Conservation (phyloP, 92 coral and sea anemone genomes). For the Umimayanthus chanpuru region DNA sequence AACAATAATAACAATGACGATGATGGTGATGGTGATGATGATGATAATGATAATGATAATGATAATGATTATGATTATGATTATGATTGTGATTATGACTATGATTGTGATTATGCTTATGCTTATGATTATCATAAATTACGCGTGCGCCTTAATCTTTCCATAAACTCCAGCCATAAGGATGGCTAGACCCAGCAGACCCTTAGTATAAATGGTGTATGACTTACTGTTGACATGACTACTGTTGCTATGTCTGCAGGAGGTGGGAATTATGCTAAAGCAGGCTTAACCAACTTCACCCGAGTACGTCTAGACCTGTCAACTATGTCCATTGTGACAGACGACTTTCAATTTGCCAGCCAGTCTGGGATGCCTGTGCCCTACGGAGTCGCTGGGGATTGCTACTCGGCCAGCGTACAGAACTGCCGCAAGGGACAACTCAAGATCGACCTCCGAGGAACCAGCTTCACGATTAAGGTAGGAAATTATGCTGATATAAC, state of each 20-base stretch:
- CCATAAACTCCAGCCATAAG: neutral
- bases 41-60: neutral
- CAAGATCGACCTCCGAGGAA: conserved; percentile 82
- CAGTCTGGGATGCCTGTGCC: conserved; percentile 67
- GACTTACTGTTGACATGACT: conserved; percentile 37
- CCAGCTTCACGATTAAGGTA: conserved; percentile 83
- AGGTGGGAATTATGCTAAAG: conserved; percentile 63
- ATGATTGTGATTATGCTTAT: neutral
- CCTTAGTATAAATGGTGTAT: neutral
- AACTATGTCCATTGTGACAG: conserved; percentile 65
- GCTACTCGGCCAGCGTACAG: conserved; percentile 83
- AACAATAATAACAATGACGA: neutral
- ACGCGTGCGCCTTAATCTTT: neutral
- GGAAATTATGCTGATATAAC: neutral
- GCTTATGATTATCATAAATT: neutral
- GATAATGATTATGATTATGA: neutral
- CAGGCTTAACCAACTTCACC: conserved; percentile 81
- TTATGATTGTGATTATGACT: neutral
- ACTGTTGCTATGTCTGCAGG: conserved; percentile 40
- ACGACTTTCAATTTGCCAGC: conserved; percentile 78
- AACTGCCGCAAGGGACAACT: conserved; percentile 89
- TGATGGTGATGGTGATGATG: neutral
- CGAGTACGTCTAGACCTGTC: conserved; percentile 74
- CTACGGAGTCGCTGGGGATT: conserved; percentile 90
- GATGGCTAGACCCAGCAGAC: neutral